These are phyloP conservation scores for Brachypalpus laphriformis DNA, from an alignment of 2,888 invertebrate genomes.

Conservation along the genomic window DNA sequence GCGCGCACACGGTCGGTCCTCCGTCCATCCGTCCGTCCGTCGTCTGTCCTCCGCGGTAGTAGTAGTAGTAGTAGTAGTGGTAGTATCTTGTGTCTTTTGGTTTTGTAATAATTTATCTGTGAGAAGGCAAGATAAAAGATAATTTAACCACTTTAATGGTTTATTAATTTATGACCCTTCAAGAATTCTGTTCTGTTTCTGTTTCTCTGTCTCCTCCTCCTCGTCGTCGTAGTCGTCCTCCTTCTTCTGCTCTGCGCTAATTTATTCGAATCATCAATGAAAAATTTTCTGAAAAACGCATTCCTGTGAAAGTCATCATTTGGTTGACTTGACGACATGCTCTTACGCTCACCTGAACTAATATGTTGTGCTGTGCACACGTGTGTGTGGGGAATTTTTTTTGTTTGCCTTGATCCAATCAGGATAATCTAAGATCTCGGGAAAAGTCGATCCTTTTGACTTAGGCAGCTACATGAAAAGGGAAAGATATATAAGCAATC, in stretches of 20 bases:
- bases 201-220: constrained; percentile 15
- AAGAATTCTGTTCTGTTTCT: constrained; percentile 76
- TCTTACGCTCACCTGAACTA: constrained; percentile 39
- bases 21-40: background rate
- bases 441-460: constrained; percentile 71
- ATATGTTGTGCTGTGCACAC: constrained; percentile 45
- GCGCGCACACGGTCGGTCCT: constrained; percentile 68
- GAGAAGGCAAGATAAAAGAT: constrained; percentile 82
- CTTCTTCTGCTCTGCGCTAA: constrained; percentile 48
- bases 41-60: background rate
- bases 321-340: background rate
- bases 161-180: constrained; percentile 83
- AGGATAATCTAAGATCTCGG: constrained; percentile 70
- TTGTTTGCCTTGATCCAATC: constrained; percentile 67
- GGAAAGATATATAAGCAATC: constrained; percentile 32
- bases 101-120: constrained; percentile 83
- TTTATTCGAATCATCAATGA: constrained; percentile 72
- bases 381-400: constrained; percentile 55
- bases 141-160: constrained; percentile 83
- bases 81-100: constrained; percentile 78
- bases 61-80: constrained; percentile 5
- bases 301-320: constrained; percentile 54
- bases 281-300: constrained; percentile 48
- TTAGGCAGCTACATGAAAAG: constrained; percentile 44
- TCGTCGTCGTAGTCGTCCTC: constrained; percentile 47